phyloP scores from a whole-genome alignment of 2,113 vertebrate species.

The Candoia aspera region DNA sequence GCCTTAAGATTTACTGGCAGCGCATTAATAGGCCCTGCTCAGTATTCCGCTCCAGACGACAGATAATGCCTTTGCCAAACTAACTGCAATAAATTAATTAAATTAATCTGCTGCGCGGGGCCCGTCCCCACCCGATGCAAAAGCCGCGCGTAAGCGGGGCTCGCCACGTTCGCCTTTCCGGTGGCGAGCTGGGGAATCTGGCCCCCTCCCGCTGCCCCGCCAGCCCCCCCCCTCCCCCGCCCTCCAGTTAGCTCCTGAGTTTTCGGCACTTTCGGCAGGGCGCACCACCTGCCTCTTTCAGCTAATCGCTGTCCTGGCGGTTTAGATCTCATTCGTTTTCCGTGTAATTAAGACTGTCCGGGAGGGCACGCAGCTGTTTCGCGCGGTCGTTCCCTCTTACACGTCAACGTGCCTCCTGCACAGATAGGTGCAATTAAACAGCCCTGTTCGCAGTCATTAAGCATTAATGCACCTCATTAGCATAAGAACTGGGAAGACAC shows the following conservation, averaged over 20 bases:
- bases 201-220: not conserved
- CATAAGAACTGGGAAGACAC: slow-evolving; percentile 73
- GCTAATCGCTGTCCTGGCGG: slow-evolving; percentile 74
- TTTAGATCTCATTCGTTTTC: slow-evolving; percentile 77
- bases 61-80: slow-evolving; percentile 66
- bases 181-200: not conserved
- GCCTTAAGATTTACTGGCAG: slow-evolving; percentile 67
- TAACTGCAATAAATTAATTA: slow-evolving; percentile 72
- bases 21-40: slow-evolving; percentile 71
- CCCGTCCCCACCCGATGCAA: slow-evolving; percentile 62
- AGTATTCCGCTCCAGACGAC: slow-evolving; percentile 66
- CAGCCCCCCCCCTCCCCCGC: not conserved
- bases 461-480: slow-evolving; percentile 77
- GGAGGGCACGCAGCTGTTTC: slow-evolving; percentile 72
- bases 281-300: slow-evolving; percentile 72
- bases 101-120: slow-evolving; percentile 66
- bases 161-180: slow-evolving; percentile 56
- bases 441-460: slow-evolving; percentile 73
- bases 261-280: slow-evolving; percentile 54
- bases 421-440: slow-evolving; percentile 76
- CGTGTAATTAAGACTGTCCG: slow-evolving; percentile 75
- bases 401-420: slow-evolving; percentile 73
- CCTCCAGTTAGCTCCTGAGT: slow-evolving; percentile 56
- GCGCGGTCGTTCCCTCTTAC: slow-evolving; percentile 68
- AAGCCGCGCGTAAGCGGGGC: slow-evolving; percentile 61